These are phyloP conservation scores for Kryphioiulus occultus DNA, from an alignment of 2,888 invertebrate species.

Conservation along the genomic window DNA sequence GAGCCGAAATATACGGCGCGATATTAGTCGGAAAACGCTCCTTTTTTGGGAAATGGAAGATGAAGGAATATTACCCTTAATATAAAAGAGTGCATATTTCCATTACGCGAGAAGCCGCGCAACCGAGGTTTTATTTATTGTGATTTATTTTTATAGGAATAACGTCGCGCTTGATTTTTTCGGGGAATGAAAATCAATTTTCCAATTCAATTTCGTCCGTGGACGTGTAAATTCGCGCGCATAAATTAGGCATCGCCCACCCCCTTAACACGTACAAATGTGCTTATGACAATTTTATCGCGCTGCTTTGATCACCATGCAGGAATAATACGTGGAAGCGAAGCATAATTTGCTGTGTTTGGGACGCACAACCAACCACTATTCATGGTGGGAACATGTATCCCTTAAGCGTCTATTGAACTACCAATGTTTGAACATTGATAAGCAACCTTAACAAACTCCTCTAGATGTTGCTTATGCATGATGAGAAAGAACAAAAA, in stretches of 20 bases:
- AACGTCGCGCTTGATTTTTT: background rate
- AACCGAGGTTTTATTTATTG: slow-evolving; percentile 14
- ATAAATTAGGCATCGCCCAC: background rate
- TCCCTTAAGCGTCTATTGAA: too few relatives aligned
- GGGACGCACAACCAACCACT: background rate
- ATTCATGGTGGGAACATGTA: background rate
- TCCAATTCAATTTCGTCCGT: background rate
- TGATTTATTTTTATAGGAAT: slow-evolving; percentile 9
- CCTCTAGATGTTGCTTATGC: too few relatives aligned
- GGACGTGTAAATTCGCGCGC: background rate
- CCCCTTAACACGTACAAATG: slow-evolving; percentile 32
- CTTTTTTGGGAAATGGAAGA: slow-evolving; percentile 22
- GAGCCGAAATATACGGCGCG: background rate
- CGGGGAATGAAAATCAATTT: slow-evolving; percentile 28
- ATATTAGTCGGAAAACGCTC: slow-evolving; percentile 32
- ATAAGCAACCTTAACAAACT: too few relatives aligned
- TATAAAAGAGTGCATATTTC: slow-evolving; percentile 39
- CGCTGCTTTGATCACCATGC: background rate
- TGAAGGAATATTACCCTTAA: slow-evolving; percentile 36
- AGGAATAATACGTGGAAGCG: background rate
- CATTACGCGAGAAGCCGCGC: slow-evolving; percentile 14
- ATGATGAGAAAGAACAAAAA: too few relatives aligned
- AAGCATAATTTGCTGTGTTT: background rate
- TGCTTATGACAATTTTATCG: slow-evolving; percentile 6
- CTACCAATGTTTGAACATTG: too few relatives aligned